Evolutionary conservation across 2,113 vertebrate genomes (phyloP).

Genomic region (Protomyctophum bolini): DNA sequence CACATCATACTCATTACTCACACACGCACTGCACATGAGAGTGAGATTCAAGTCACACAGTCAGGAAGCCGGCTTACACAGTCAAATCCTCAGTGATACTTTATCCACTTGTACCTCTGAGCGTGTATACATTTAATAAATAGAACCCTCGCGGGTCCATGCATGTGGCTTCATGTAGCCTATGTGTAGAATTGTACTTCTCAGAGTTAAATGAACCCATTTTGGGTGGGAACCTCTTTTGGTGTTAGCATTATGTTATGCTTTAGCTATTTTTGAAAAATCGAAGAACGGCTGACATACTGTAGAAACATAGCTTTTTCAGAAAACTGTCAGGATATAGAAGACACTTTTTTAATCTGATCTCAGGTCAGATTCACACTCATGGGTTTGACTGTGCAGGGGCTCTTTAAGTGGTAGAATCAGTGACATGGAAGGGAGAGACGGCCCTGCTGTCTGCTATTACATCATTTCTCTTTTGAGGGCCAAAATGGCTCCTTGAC

Average conservation of each 20-base stretch:
- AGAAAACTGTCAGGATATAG: too few species aligned
- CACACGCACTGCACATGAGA: not conserved
- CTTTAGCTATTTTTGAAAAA: too few species aligned
- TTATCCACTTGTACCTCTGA: too few species aligned
- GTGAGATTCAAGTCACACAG: not conserved
- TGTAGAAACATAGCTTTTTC: too few species aligned
- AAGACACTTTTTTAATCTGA: too few species aligned
- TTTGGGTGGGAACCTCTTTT: too few species aligned
- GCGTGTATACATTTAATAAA: constrained; percentile 1
- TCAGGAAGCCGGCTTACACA: not conserved
- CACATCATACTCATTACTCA: not conserved
- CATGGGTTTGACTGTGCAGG: not conserved
- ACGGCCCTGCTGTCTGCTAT: constrained; percentile 50
- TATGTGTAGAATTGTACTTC: not conserved
- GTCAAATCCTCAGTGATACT: not conserved
- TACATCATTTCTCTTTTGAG: constrained; percentile 68
- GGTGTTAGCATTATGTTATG: too few species aligned
- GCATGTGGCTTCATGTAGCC: not conserved
- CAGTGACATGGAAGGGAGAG: constrained; percentile 28
- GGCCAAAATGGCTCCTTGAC: constrained; percentile 58
- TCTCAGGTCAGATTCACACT: too few species aligned
- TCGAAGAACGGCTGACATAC: too few species aligned
- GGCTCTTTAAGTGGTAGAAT: constrained; percentile 50
- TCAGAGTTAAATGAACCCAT: not conserved
- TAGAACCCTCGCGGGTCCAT: not conserved